These are phyloP conservation scores for Spondyliosoma cantharus DNA, from an alignment of 2,797 vertebrate species.

Conservation along the genomic window DNA sequence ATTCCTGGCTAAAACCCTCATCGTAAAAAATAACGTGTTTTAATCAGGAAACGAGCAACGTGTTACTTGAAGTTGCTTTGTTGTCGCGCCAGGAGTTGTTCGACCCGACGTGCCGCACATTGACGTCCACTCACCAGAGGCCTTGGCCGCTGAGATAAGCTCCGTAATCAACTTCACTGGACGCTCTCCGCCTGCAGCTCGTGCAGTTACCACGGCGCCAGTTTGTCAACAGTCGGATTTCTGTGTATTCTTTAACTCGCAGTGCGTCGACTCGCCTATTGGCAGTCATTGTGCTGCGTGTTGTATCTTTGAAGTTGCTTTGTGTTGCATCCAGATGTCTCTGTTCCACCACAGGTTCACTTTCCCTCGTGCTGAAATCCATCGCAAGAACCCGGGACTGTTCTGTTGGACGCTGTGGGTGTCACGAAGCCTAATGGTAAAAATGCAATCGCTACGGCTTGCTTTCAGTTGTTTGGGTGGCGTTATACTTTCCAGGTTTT, in stretches of 20 bases:
- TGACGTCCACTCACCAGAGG: not conserved
- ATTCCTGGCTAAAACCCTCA: not conserved
- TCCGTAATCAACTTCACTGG: not conserved
- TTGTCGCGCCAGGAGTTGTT: not conserved
- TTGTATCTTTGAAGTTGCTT: not conserved
- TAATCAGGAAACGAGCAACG: not conserved
- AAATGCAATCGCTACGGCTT: not conserved
- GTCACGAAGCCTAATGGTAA: not conserved
- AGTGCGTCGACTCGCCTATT: not conserved
- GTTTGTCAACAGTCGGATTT: not conserved
- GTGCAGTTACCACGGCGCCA: not conserved
- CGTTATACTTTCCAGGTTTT: conserved; percentile 1
- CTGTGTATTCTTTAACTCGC: not conserved
- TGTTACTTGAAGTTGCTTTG: not conserved
- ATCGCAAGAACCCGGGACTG: not conserved
- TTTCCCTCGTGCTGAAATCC: not conserved
- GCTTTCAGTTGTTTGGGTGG: not conserved
- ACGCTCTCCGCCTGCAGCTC: not conserved
- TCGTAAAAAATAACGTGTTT: conserved; percentile 2
- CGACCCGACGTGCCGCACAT: not conserved
- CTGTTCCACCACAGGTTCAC: not conserved
- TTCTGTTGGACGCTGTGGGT: not conserved
- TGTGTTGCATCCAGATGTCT: not conserved
- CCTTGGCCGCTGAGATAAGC: not conserved
- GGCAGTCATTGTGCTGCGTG: not conserved